Base-by-base conservation (phyloP, 2,797 vertebrate species). In the Tapirus indicus region DNA sequence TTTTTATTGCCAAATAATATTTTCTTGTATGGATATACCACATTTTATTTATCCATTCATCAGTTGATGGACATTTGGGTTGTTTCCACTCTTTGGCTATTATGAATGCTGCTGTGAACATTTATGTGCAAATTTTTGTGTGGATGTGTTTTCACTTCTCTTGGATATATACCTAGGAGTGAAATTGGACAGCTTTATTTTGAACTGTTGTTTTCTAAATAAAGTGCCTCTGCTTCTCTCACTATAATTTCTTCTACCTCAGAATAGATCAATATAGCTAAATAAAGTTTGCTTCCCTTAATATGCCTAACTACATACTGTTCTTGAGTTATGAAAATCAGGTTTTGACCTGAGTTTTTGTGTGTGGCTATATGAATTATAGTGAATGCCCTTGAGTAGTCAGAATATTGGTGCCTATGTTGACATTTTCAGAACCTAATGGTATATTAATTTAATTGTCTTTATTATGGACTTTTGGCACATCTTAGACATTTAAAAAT, bases 341-440 rank as follows among this genome's bases (percentile, higher is more conserved):
- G 35, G 18, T 78, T 91, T 96, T 47, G 16, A 82, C 87, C 69
- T 88, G 77, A 58, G 16, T 60, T 94, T 97, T 95, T 94, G 69
- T 86, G 44, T 85, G 52, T 95, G 74, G 17, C 44, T 64, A 0
- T 86, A 32, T 93, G 47, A 91, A 85, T 91, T 77, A 86, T 10
- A 38, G 27, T 54, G 38, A 66, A 11, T 79, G 35, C 32, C 23
- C 8, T 77, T 88, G 32, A 91, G 8, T 71, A 52, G 58, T 86
- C 44, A 94, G 69, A 92, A 64, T 82, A 88, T 74, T 95, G 56
- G 27, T 87, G 41, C 35, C 72, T 77, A 1, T 38, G 35, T 78
- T 91, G 49, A n/a, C 27, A n/a, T 72, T 94, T 96, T 91, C 60
- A 66, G 69, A 66, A 95, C 23, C 29, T 68, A 49, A 10, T 88